Base-by-base conservation (phyloP, 2,888 invertebrate genomes). In the Cynaeus angustus region DNA sequence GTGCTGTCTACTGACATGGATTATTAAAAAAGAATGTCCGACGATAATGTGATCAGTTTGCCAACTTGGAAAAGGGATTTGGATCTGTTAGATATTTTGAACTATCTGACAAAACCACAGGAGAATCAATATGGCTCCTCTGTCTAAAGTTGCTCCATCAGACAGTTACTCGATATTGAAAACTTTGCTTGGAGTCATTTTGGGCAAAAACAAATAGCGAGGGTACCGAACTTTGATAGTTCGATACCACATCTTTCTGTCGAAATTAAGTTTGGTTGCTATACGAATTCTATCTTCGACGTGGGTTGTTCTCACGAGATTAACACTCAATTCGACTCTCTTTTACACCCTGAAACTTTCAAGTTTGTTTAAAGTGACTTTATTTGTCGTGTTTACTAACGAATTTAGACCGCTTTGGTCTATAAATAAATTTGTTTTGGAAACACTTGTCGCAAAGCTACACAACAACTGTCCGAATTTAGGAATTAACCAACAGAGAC, bases 281-380 rank as follows among this genome's bases (percentile, higher is more conserved):
- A 38, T 37, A 50, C 21, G 12, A 50, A 62, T 50, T 61, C n/a
- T 16, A 48, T 46, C 59, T 61, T 10, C 50, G 62, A 62, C 48
- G 21, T 48, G 50, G 62, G 62, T 62, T 16, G 50, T 26, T 62
- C 62, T 62, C 62, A 12, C 38, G 62, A 62, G 62, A 62, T 62
- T 62, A 50, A 41, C 62, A 50, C 50, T 62, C 62, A 50, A 62
- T 62, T 50, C 50, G 13, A 21, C n/a, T 9, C 45, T 46, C 46
- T 30, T 46, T 59, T 48, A 38, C 6, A 10, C 21, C 1, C 4
- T 21, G 26, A 5, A 46, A 50, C 13, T 50, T 62, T 62, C 50
- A 21, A 33, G 37, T 62, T 62, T 62, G 62, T 50, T 50, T 62
- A 59, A 43, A 16, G 13, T 10, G n/a, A n/a, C 16, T 26, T 21